phyloP scores from a whole-genome alignment of 2,888 invertebrate species.

The Aphodius granarius region DNA sequence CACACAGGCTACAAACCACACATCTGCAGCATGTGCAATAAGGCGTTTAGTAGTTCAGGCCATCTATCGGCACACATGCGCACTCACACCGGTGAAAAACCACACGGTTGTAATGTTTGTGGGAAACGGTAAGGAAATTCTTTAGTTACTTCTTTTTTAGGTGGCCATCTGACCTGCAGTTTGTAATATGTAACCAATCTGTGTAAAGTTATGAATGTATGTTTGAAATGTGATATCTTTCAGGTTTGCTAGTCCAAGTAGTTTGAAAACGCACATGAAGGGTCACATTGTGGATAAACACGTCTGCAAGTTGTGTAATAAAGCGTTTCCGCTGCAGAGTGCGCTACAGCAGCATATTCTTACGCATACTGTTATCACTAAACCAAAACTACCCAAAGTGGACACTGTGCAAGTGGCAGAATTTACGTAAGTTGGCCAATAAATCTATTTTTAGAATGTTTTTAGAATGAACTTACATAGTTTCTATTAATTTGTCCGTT shows the following conservation, averaged over 20 bases:
- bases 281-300: constrained; percentile 47
- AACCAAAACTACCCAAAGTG: constrained; percentile 39
- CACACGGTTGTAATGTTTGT: constrained; percentile 49
- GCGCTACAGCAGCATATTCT: constrained; percentile 44
- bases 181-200: neutral
- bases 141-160: too few species aligned
- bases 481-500: neutral
- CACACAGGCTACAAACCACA: constrained; percentile 53
- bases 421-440: constrained; percentile 46
- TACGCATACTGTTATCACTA: constrained; percentile 36
- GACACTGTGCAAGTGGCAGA: constrained; percentile 50
- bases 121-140: constrained; percentile 46
- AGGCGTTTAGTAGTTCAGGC: constrained; percentile 51
- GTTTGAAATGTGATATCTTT: too few species aligned
- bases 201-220: neutral
- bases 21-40: constrained; percentile 49
- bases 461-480: too few species aligned
- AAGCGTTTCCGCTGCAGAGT: constrained; percentile 44
- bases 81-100: constrained; percentile 52
- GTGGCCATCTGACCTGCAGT: neutral
- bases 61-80: constrained; percentile 52
- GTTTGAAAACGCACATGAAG: constrained; percentile 49
- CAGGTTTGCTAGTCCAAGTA: constrained; percentile 50
- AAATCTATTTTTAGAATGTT: neutral
- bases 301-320: constrained; percentile 49